These are phyloP conservation scores for Rhipidura dahli DNA, from an alignment of 2,113 vertebrate species.

Conservation along the genomic window DNA sequence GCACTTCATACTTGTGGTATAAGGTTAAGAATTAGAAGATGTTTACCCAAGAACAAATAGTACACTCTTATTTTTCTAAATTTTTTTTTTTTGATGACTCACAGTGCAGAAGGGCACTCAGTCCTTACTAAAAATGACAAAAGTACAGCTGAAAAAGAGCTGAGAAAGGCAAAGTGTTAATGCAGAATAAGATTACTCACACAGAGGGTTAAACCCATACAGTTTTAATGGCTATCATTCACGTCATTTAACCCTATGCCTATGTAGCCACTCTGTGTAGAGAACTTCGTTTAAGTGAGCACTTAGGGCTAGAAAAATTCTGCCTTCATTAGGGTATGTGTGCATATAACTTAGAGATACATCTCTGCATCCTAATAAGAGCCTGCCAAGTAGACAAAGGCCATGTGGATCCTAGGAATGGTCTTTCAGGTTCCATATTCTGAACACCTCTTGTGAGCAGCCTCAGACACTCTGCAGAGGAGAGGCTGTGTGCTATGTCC, in stretches of 20 bases:
- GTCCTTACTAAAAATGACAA: neutral
- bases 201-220: neutral
- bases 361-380: neutral
- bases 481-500: neutral
- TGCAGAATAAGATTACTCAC: neutral
- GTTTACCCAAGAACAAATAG: neutral
- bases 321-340: neutral
- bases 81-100: neutral
- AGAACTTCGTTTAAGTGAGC: neutral
- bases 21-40: neutral
- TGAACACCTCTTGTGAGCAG: neutral
- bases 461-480: neutral
- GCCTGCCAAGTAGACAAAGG: neutral
- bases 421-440: neutral
- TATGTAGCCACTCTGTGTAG: neutral
- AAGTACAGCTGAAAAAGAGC: neutral
- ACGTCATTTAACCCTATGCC: neutral
- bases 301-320: constrained; percentile 25
- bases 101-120: neutral
- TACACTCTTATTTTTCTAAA: neutral
- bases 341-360: neutral
- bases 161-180: neutral
- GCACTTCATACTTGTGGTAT: neutral
- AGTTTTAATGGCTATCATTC: constrained; percentile 9
- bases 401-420: neutral